Evolutionary conservation across 2,113 vertebrate genomes (phyloP), one percentile per base, ranked within the genome.

Genomic region (Antechinus flavipes): DNA sequence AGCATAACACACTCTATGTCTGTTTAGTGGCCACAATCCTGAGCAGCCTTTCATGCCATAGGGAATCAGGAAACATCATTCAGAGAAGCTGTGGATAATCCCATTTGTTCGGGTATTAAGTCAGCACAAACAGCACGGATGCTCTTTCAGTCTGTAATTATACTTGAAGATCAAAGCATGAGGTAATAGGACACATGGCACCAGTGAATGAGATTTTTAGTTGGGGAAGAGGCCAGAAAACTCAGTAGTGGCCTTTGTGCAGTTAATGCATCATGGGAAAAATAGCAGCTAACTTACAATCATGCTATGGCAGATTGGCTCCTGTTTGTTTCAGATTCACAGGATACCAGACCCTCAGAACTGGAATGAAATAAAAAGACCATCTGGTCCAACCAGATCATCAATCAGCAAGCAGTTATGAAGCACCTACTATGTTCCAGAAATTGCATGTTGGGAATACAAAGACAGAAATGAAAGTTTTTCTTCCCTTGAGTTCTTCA

Each of bases 81-180:
- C 2, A 0, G 47, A 91, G 52, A 12, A 90, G 68, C 47, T 49
- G 42, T 54, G 84, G 94, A 93, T 96, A 98, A 98, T 97, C 93
- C 94, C 92, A 2, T 68, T 96, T 96, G 54, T 12, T 90, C 92
- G 96, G 95, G 94, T 97, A 93, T 96, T 96, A 97, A 96, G 92
- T 46, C 54, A 94, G 96, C 47, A n/a, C 56, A 97, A 95, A 92
- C 47, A 94, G 97, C 93, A 95, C 9, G 96, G 92, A 90, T 93
- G 58, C 94, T 93, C 96, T 95, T 92, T 97, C 19, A 94, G 94
- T 95, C 97, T 93, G 96, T 96, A 97, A 94, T 98, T 95, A 97
- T 96, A 96, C 92, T 97, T 91, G 93, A 93, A 96, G 95, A 98
- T 96, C 30, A 97, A 92, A 98, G 97, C 94, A 93, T 84, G 94